Conservation (phyloP, 1,140 invertebrate genomes). For the Papilio polyxenes region DNA sequence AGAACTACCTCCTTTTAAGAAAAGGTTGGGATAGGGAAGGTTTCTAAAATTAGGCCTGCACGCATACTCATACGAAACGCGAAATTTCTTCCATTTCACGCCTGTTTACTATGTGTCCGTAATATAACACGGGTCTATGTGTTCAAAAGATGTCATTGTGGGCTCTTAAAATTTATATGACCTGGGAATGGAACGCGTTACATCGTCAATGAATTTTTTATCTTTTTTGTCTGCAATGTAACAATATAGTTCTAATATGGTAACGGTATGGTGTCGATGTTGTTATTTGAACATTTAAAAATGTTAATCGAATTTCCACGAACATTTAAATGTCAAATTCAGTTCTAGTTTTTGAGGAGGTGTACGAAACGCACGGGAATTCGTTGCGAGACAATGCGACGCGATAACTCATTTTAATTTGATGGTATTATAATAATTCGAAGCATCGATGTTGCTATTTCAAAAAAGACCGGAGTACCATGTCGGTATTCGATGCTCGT, state of each 20-base stretch:
- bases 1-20: too few species aligned
- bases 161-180: too few species aligned
- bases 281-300: background rate
- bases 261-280: background rate
- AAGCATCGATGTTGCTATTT: slow-evolving; percentile 23
- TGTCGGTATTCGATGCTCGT: slow-evolving; percentile 19
- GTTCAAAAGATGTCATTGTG: too few species aligned
- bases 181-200: too few species aligned
- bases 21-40: too few species aligned
- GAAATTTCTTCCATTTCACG: too few species aligned
- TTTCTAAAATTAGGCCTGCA: too few species aligned
- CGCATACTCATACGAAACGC: too few species aligned
- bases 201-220: too few species aligned
- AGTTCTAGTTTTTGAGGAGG: background rate
- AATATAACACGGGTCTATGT: too few species aligned
- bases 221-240: too few species aligned
- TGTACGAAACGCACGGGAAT: background rate
- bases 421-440: slow-evolving; percentile 21
- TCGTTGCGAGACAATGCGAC: background rate
- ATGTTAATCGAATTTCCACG: slow-evolving; percentile 14
- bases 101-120: too few species aligned
- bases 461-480: slow-evolving; percentile 1
- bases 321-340: slow-evolving; percentile 25
- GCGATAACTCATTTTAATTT: slow-evolving; percentile 25
- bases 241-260: background rate